Percentiles rank a stretch among this genome's conserved stretches.
phyloP scores from a whole-genome alignment of 2,113 vertebrate species.

The Okapia johnstoni region DNA sequence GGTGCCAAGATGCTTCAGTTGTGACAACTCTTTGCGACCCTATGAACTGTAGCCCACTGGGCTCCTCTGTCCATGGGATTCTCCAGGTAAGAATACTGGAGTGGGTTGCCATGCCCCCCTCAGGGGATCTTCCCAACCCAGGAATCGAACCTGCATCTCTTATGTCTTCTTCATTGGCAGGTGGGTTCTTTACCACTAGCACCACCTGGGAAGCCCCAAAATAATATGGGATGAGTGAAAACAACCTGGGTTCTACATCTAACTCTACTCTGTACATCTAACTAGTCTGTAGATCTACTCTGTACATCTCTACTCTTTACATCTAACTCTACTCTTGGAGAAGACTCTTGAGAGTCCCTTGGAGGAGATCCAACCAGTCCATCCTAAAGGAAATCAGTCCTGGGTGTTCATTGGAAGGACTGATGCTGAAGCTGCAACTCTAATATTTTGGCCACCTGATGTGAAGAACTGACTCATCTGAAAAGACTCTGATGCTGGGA shows the following conservation, averaged over 20 bases:
- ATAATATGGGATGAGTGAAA: background rate
- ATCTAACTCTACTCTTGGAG: background rate
- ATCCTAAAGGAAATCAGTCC: background rate
- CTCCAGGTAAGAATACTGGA: background rate
- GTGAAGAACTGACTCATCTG: background rate
- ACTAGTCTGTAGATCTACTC: background rate
- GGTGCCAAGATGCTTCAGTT: background rate
- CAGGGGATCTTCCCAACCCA: background rate
- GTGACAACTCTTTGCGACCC: background rate
- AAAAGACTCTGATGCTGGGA: background rate
- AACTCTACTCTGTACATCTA: background rate
- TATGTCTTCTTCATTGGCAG: background rate
- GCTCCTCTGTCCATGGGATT: background rate
- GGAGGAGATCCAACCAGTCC: background rate
- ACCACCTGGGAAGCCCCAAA: background rate
- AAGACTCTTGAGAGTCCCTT: background rate
- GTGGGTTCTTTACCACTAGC: background rate
- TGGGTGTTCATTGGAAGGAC: background rate
- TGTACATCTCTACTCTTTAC: background rate
- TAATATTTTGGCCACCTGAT: background rate
- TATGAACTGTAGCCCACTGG: background rate
- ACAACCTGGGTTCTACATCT: slow-evolving; percentile 29
- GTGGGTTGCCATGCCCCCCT: background rate
- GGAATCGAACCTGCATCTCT: background rate
- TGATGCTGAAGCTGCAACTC: background rate